A percentile compares a stretch with the other conserved stretches of the same genome.
Evolutionary conservation across 2,797 vertebrate genomes (phyloP).

Genomic region (Sciurus vulgaris): DNA sequence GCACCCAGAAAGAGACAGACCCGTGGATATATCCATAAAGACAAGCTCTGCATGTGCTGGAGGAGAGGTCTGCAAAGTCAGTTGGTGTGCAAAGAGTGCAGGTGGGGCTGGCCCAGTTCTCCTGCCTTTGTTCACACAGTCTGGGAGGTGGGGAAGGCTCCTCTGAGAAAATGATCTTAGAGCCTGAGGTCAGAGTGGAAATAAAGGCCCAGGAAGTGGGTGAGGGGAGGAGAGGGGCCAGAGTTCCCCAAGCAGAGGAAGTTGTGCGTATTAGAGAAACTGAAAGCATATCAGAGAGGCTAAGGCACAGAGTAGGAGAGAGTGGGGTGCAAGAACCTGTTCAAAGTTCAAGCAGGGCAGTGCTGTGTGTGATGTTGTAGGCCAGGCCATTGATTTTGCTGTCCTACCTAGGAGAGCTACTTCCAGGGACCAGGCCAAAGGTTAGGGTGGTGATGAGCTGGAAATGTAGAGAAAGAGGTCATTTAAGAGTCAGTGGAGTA

Average conservation of each 20-base stretch:
- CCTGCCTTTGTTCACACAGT: not conserved
- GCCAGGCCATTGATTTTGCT: not conserved
- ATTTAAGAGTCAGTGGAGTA: not conserved
- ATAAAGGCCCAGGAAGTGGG: not conserved
- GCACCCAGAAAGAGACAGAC: not conserved
- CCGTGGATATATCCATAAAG: not conserved
- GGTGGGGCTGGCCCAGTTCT: not conserved
- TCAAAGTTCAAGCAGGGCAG: not conserved
- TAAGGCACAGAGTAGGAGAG: not conserved
- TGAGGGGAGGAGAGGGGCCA: not conserved
- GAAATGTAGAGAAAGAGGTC: not conserved
- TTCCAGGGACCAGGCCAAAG: not conserved
- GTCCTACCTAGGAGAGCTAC: not conserved
- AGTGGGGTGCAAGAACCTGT: not conserved
- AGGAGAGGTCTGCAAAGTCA: not conserved
- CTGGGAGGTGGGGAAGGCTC: too few relatives aligned
- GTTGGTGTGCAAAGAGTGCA: too few relatives aligned
- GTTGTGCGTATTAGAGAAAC: not conserved
- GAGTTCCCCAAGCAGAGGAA: not conserved
- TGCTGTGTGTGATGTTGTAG: not conserved
- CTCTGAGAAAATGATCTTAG: not conserved
- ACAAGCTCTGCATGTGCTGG: not conserved
- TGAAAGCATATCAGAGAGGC: not conserved
- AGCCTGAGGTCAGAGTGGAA: not conserved
- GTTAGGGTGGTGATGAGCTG: not conserved